Conservation (phyloP, 1,140 invertebrate species). For the Heterodera schachtii region DNA sequence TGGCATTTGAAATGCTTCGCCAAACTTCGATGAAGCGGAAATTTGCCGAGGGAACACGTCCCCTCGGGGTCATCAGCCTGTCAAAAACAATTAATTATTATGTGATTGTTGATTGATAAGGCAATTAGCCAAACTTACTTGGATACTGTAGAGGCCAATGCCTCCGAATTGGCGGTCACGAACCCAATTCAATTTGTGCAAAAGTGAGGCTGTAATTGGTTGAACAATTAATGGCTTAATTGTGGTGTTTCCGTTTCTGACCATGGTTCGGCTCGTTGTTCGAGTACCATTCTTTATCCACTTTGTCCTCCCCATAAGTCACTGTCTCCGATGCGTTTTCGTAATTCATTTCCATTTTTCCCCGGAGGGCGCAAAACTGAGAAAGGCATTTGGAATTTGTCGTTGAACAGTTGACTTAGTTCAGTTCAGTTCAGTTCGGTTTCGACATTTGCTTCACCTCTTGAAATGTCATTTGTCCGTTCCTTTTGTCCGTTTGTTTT, state of each 20-base stretch:
- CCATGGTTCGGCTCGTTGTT: conserved; percentile 30
- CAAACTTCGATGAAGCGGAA: conserved; percentile 30
- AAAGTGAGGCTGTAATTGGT: conserved; percentile 12
- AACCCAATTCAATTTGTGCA: conserved; percentile 33
- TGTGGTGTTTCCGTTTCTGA: conserved; percentile 8
- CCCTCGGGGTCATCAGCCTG: conserved; percentile 30
- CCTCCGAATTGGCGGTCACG: conserved; percentile 33
- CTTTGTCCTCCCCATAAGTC: neutral
- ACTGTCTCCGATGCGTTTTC: conserved; percentile 22
- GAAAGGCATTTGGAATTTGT: neutral
- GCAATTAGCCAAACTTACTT: conserved; percentile 3
- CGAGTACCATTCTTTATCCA: conserved; percentile 34
- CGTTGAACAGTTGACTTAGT: too few species aligned
- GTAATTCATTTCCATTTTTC: conserved; percentile 16
- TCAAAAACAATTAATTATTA: too few species aligned
- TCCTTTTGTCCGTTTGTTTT: neutral
- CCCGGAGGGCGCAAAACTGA: conserved; percentile 27
- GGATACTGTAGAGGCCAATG: conserved; percentile 34
- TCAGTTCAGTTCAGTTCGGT: too few species aligned
- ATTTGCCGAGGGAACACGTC: conserved; percentile 13
- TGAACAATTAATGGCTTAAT: neutral
- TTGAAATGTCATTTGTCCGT: conserved; percentile 29
- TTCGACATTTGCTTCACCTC: conserved; percentile 23
- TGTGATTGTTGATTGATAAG: neutral
- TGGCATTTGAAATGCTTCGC: conserved; percentile 24